Percentiles rank a stretch among this genome's conserved stretches.
phyloP scores from a whole-genome alignment of 2,113 vertebrate genomes.

The Microcebus tavaratra region DNA sequence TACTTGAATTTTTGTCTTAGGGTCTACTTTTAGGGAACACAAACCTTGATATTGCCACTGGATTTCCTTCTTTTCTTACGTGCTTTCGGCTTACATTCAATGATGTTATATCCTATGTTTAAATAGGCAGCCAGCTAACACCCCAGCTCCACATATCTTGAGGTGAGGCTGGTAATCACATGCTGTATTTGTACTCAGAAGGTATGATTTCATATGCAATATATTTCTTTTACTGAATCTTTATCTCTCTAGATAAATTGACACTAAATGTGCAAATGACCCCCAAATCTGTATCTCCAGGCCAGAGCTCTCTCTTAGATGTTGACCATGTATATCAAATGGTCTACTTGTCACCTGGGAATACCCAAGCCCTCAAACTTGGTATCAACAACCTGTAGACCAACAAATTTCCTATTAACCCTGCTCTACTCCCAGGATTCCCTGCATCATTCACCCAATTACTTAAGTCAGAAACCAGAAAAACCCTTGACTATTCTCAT shows the following conservation, averaged over 20 bases:
- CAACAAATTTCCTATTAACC: not conserved
- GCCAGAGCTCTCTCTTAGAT: not conserved
- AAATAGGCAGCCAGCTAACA: not conserved
- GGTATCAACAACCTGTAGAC: not conserved
- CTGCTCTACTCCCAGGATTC: not conserved
- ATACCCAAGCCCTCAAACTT: not conserved
- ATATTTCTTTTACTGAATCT: not conserved
- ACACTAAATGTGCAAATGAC: not conserved
- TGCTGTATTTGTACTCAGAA: not conserved
- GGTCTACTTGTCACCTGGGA: not conserved
- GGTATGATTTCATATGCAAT: not conserved
- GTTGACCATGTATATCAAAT: not conserved
- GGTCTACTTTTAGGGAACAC: not conserved
- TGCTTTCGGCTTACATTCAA: not conserved
- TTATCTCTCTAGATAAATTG: not conserved
- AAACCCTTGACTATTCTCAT: not conserved
- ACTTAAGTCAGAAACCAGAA: not conserved
- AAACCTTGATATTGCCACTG: not conserved
- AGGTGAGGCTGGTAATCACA: not conserved
- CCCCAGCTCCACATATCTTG: not conserved
- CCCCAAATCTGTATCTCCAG: not conserved
- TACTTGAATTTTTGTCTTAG: not conserved
- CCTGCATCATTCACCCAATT: not conserved
- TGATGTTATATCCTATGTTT: not conserved
- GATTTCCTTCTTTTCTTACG: not conserved